These are phyloP conservation scores for Muscidifurax raptorellus DNA, from an alignment of 1,140 invertebrate species.

Conservation along the genomic window DNA sequence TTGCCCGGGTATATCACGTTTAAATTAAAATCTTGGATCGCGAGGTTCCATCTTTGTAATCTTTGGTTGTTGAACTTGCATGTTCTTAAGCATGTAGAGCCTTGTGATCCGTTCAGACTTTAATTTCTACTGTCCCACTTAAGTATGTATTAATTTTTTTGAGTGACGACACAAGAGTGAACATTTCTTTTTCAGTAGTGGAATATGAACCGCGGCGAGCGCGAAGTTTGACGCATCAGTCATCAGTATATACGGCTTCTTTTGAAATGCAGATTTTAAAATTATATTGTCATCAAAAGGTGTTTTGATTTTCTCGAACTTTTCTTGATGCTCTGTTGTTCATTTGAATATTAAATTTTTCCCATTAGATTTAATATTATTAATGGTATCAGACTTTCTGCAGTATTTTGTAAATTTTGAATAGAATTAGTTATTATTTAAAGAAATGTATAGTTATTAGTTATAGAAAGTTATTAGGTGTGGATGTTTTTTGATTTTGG, in stretches of 20 bases:
- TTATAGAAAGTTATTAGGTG: too few species aligned
- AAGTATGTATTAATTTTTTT: background rate
- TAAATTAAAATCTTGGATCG: background rate
- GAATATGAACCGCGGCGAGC: slow-evolving; percentile 61
- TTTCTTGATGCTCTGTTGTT: background rate
- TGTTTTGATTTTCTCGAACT: slow-evolving; percentile 3
- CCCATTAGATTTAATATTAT: background rate
- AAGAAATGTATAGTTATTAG: too few species aligned
- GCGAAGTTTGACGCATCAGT: slow-evolving; percentile 63
- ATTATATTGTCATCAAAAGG: slow-evolving; percentile 28
- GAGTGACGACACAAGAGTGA: slow-evolving; percentile 62
- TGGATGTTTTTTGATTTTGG: too few species aligned
- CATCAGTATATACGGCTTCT: slow-evolving; percentile 58
- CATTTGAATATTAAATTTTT: background rate
- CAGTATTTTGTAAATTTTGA: too few species aligned
- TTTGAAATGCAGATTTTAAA: slow-evolving; percentile 61
- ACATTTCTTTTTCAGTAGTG: too few species aligned
- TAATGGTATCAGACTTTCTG: background rate
- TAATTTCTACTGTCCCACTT: slow-evolving; percentile 22
- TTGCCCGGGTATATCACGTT: background rate
- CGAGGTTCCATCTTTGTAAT: too few species aligned
- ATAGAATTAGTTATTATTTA: too few species aligned
- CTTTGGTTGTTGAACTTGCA: slow-evolving; percentile 3
- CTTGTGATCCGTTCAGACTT: slow-evolving; percentile 56
- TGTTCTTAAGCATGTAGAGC: too few species aligned